Base-by-base conservation (phyloP, 2,797 vertebrate species). In the Aplochiton taeniatus region DNA sequence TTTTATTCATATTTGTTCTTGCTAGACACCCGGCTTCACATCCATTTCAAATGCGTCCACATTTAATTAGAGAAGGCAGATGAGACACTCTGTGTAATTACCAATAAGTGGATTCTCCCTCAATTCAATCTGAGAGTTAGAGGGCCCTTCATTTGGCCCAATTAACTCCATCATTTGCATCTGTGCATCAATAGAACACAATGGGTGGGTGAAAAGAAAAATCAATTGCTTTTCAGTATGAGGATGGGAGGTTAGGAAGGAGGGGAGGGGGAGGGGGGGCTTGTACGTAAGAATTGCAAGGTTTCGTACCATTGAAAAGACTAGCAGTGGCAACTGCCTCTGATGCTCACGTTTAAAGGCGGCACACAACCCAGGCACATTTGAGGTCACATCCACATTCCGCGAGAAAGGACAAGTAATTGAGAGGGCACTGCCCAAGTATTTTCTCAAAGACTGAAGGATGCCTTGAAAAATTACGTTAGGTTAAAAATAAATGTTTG, bases 161-260 rank as follows among this genome's bases (percentile, higher is more conserved):
- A 66, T 67, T 72, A 66, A 54, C 20, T 14, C 9, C 48, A 60
- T 42, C 20, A 61, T 68, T 68, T 65, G 53, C 48, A 72, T 62
- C 65, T 76, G 54, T 64, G 62, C 42, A 41, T 46, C 69, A 58
- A 51, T 6, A 31, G 31, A 31, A 31, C 31, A 31, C 31, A 31
- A 31, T 2, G 31, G 31, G 31, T 31, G 31, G 31, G 31, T 31
- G 31, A 31, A 6, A 31, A 31, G 31, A 31, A 31, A 31, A 31
- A 31, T 31, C 31, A 31, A 31, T 31, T 2, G 31, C 6, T 31
- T 31, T 6, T 31, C 2, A 31, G 11, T 17, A 11, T 54, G 18
- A 19, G 10, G 11, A 54, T 12, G 17, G 52, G 8, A 54, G 52
- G 51, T 6, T 31, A 31, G 10, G 18, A 4, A n/a, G n/a, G 18